A percentile compares a stretch with the other conserved stretches of the same genome.
Conservation (phyloP, 2,797 vertebrate genomes). For the Hippocampus kuda region DNA sequence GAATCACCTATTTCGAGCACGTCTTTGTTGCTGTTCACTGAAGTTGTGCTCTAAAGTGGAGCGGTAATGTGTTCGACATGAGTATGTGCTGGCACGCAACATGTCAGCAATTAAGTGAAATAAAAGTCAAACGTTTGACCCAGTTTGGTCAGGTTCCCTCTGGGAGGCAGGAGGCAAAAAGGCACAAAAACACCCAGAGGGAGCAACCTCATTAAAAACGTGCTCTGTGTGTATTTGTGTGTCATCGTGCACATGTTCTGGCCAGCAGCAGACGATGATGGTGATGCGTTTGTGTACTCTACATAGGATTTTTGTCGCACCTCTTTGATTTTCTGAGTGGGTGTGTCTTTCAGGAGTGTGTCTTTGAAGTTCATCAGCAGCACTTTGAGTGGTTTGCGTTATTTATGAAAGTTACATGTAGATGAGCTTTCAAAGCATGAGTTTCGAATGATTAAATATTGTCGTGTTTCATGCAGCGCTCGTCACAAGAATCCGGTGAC, state of each 20-base stretch:
- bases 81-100: slow-evolving; percentile 21
- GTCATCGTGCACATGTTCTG: slow-evolving; percentile 9
- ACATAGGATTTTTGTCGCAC: slow-evolving; percentile 4
- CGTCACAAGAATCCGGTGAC: no score
- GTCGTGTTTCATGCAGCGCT: no score
- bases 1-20: slow-evolving; percentile 23
- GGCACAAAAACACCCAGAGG: slow-evolving; percentile 43
- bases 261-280: background rate
- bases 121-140: slow-evolving; percentile 45
- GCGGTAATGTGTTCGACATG: slow-evolving; percentile 2
- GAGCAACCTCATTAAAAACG: slow-evolving; percentile 52
- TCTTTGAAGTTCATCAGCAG: background rate
- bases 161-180: slow-evolving; percentile 32
- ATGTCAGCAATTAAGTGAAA: slow-evolving; percentile 44
- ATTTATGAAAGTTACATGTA: background rate
- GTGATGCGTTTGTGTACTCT: background rate
- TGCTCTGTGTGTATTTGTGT: slow-evolving; percentile 31
- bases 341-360: no score
- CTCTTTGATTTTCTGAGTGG: background rate
- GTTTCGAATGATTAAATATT: background rate
- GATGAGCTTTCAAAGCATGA: background rate
- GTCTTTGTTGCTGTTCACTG: slow-evolving; percentile 22
- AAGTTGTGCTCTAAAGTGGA: slow-evolving; percentile 6
- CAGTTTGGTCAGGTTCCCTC: slow-evolving; percentile 42
- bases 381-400: background rate